Conservation (phyloP, 2,113 vertebrate genomes). For the Noctilio leporinus region DNA sequence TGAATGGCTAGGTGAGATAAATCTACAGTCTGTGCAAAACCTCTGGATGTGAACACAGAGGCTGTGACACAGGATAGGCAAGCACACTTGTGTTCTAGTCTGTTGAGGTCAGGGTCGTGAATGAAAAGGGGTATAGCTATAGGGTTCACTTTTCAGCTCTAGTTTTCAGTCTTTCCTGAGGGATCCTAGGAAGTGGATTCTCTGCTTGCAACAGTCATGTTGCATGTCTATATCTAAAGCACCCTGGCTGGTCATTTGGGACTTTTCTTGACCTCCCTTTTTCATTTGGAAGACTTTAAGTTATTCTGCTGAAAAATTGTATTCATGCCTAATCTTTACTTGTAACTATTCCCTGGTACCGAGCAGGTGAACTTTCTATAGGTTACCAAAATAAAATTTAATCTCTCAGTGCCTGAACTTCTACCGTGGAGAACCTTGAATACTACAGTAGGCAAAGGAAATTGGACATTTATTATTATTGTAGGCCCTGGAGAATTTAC, state of each 20-base stretch:
- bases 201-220: background rate
- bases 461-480: background rate
- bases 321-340: background rate
- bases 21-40: background rate
- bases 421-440: background rate
- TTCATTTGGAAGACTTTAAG: background rate
- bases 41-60: background rate
- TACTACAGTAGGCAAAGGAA: background rate
- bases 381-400: background rate
- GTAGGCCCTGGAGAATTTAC: background rate
- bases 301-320: background rate
- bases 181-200: background rate
- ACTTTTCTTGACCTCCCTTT: background rate
- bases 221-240: background rate
- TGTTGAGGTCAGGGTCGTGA: background rate
- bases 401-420: background rate
- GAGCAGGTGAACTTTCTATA: background rate
- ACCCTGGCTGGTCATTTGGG: background rate
- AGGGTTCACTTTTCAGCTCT: background rate
- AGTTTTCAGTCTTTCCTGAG: background rate
- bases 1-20: background rate
- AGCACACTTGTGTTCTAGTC: background rate
- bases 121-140: background rate
- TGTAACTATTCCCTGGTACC: background rate
- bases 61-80: background rate